These are phyloP conservation scores for Stenurella melanura DNA, from an alignment of 2,888 invertebrate species.

Conservation along the genomic window DNA sequence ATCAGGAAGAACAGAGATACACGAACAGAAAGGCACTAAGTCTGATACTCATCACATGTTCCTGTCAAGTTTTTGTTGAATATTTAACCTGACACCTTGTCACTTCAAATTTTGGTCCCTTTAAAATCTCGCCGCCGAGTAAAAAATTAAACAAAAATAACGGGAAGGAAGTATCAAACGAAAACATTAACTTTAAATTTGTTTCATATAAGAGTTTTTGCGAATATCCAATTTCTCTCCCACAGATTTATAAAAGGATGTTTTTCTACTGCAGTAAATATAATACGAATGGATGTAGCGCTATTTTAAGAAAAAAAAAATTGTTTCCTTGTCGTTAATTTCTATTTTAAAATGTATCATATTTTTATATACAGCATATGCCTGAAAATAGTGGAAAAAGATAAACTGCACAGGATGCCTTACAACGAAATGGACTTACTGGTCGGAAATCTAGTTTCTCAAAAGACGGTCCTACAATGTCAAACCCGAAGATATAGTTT, in stretches of 20 bases:
- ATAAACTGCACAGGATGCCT: too few relatives aligned
- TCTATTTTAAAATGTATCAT: neutral
- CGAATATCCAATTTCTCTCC: constrained; percentile 37
- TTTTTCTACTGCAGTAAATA: neutral
- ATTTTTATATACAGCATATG: too few relatives aligned
- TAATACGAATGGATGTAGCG: neutral
- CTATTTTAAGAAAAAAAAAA: neutral
- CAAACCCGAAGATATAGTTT: too few relatives aligned
- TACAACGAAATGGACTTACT: too few relatives aligned
- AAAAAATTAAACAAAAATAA: constrained; percentile 33
- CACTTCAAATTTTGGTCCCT: constrained; percentile 37
- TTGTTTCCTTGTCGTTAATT: neutral
- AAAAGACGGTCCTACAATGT: too few relatives aligned
- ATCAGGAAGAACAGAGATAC: constrained; percentile 11
- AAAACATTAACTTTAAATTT: constrained; percentile 27
- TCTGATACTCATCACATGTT: constrained; percentile 29
- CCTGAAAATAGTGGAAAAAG: too few relatives aligned
- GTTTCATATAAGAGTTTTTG: constrained; percentile 29
- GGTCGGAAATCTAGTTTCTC: too few relatives aligned
- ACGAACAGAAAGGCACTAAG: constrained; percentile 10
- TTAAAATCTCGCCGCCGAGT: constrained; percentile 15
- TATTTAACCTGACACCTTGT: constrained; percentile 45
- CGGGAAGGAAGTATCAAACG: constrained; percentile 37
- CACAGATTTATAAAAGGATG: constrained; percentile 19
- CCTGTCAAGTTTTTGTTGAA: constrained; percentile 34